These are phyloP conservation scores for Emesis russula DNA, from an alignment of 2,888 invertebrate genomes.

Conservation along the genomic window DNA sequence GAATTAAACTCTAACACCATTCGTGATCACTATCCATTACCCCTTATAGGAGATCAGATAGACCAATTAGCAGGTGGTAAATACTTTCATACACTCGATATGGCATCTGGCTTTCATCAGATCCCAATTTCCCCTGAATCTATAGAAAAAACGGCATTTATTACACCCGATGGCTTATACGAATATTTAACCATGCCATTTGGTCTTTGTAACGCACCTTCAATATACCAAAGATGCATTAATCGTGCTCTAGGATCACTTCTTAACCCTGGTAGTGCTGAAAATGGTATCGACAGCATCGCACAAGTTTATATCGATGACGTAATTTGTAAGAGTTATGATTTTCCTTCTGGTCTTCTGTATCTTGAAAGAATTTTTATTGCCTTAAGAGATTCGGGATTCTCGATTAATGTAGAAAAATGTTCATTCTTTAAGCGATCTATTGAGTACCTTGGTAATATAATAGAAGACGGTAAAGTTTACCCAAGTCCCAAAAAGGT, in stretches of 20 bases:
- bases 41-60: constrained; percentile 29
- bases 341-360: constrained; percentile 59
- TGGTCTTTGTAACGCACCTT: constrained; percentile 79
- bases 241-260: constrained; percentile 58
- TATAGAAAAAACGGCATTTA: constrained; percentile 85
- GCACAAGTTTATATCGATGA: constrained; percentile 81
- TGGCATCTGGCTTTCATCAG: constrained; percentile 83
- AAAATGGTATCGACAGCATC: constrained; percentile 46
- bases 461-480: constrained; percentile 67
- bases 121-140: constrained; percentile 75
- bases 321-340: constrained; percentile 57
- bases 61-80: constrained; percentile 22
- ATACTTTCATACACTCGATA: constrained; percentile 37
- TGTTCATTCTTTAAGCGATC: constrained; percentile 78
- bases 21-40: constrained; percentile 72
- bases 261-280: neutral
- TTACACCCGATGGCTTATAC: constrained; percentile 70
- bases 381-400: constrained; percentile 72
- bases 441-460: constrained; percentile 80
- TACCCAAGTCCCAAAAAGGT: constrained; percentile 82
- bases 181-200: constrained; percentile 84
- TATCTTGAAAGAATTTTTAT: constrained; percentile 61
- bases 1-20: constrained; percentile 79
- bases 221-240: constrained; percentile 77
- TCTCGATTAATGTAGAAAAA: constrained; percentile 80